Evolutionary conservation across 1,140 invertebrate genomes (phyloP).

Genomic region (Schlechtendalia chinensis): DNA sequence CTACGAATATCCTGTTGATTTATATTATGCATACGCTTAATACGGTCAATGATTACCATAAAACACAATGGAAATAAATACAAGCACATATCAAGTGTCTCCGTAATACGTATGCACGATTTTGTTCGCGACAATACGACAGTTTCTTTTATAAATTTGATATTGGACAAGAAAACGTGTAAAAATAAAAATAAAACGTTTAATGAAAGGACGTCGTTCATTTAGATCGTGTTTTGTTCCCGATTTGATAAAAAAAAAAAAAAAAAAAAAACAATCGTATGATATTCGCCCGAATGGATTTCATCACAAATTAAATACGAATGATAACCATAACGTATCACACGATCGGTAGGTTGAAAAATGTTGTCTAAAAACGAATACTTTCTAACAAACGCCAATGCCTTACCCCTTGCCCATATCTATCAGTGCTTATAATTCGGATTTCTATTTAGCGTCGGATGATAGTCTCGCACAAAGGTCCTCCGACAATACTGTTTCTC

Average conservation of each 20-base stretch:
- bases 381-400: constrained; percentile 14
- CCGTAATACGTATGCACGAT: not conserved
- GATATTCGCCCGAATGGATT: too few species aligned
- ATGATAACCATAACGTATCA: too few species aligned
- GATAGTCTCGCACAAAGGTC: constrained; percentile 33
- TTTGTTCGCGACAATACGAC: not conserved
- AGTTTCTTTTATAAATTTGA: not conserved
- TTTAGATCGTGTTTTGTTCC: not conserved
- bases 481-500: constrained; percentile 45
- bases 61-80: constrained; percentile 11
- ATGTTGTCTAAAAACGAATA: constrained; percentile 31
- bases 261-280: not conserved
- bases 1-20: not conserved
- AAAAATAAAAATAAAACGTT: not conserved
- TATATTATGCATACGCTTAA: not conserved
- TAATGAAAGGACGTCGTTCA: too few species aligned
- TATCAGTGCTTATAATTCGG: not conserved
- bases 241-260: too few species aligned
- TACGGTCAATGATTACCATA: not conserved
- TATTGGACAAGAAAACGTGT: not conserved
- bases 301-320: too few species aligned
- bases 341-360: not conserved
- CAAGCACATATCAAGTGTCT: not conserved
- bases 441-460: constrained; percentile 39
- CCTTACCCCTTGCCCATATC: constrained; percentile 22